Evolutionary conservation across 2,113 vertebrate genomes (phyloP).

Genomic region (Ceuthmochares aereus): DNA sequence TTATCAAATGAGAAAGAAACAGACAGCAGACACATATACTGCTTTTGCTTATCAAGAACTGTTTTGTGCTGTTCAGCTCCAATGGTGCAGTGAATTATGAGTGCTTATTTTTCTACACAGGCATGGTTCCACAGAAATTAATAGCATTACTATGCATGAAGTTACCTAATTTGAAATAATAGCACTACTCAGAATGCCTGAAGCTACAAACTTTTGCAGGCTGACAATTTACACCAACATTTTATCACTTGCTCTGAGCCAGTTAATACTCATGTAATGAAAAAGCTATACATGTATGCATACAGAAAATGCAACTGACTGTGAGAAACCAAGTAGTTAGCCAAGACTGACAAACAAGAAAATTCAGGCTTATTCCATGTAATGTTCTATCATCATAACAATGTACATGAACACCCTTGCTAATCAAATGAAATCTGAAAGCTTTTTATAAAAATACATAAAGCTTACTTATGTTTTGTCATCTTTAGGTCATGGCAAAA

Average conservation of each 20-base stretch:
- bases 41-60: not conserved
- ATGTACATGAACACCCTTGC: not conserved
- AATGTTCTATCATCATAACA: not conserved
- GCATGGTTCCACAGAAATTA: not conserved
- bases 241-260: not conserved
- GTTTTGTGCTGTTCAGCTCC: not conserved
- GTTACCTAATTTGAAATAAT: not conserved
- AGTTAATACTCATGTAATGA: not conserved
- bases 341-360: not conserved
- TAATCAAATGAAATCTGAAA: not conserved
- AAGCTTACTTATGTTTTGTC: constrained; percentile 86
- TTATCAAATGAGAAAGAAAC: not conserved
- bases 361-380: not conserved
- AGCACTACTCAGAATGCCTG: not conserved
- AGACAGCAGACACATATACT: not conserved
- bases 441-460: not conserved
- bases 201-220: not conserved
- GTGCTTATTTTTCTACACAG: not conserved
- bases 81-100: not conserved
- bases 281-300: not conserved
- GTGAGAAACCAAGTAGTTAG: not conserved
- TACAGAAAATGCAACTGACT: not conserved
- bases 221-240: not conserved
- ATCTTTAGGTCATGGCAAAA: constrained; percentile 90
- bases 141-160: not conserved